Conservation (phyloP, 2,797 vertebrate genomes). For the Spheniscus humboldti region DNA sequence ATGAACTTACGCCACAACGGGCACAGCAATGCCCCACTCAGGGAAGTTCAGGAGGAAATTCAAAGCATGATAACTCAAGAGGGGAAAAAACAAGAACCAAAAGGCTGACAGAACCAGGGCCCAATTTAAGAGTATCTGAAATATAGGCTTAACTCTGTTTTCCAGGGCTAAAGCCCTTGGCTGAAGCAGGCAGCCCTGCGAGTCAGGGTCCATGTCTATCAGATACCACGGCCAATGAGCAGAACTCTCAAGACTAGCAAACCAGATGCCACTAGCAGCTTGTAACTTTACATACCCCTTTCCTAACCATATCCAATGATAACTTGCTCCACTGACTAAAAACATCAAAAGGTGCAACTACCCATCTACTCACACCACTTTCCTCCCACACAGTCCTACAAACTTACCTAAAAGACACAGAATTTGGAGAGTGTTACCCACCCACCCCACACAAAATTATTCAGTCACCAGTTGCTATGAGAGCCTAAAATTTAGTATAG, state of each 20-base stretch:
- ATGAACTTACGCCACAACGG: neutral
- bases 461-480: neutral
- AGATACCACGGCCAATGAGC: accelerated
- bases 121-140: neutral
- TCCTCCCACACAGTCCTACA: neutral
- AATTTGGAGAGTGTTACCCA: neutral
- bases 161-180: neutral
- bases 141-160: neutral
- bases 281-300: neutral
- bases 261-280: neutral
- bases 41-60: neutral
- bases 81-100: neutral
- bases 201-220: neutral
- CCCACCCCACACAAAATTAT: neutral
- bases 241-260: neutral
- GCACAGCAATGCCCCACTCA: neutral
- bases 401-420: neutral
- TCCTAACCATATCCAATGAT: neutral
- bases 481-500: neutral
- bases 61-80: neutral
- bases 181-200: neutral
- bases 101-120: neutral
- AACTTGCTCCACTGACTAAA: neutral
- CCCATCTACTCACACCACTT: neutral
- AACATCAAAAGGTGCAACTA: neutral